Evolutionary conservation across 2,797 vertebrate genomes (phyloP), one percentile per base, ranked within the genome.

Genomic region (Acanthis flammea): DNA sequence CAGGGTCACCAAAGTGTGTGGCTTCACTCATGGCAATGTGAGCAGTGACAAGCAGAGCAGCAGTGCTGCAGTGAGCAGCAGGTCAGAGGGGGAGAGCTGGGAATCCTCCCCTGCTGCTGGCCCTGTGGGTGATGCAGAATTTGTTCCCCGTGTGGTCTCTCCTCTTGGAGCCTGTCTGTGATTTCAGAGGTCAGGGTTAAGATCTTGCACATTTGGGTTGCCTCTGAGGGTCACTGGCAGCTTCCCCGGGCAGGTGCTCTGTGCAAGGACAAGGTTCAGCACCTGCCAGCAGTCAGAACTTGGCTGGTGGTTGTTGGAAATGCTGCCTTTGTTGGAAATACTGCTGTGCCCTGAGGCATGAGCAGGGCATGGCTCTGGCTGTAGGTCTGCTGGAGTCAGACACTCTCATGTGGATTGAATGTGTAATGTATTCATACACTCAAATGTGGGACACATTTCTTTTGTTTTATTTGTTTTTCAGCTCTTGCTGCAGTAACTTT

Each of bases 161-260:
- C 19, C 44, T 70, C 21, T 22, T n/a, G 44, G 16, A 30, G 27
- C 55, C 54, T 25, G 14, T 3, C 24, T 0, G 0, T 51, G 67
- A 12, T 65, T 65, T 55, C 68, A 55, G 75, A 44, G 75, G 1
- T 4, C 21, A 7, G 37, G 27, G 31, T 37, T 27, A 48, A 44
- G 22, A 4, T 35, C 41, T 14, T 23, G 19, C 1, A 2, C 14
- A 1, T 11, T 1, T 15, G 31, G 30, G 13, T 86, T 41, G 42
- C 41, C 18, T 76, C 65, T 62, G 58, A 27, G 6, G 39, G 37
- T 62, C 35, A 28, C 24, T 44, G 73, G 63, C 39, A 35, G 50
- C 42, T 68, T 15, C 50, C 19, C n/a, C 31, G 70, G 57, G 28
- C 31, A 57, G 57, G 22, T 35, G 81, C 47, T 47, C 66, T 22